Percentiles rank a stretch among this genome's conserved stretches.
Conservation (phyloP, 2,888 invertebrate genomes). For the Tyria jacobaeae region DNA sequence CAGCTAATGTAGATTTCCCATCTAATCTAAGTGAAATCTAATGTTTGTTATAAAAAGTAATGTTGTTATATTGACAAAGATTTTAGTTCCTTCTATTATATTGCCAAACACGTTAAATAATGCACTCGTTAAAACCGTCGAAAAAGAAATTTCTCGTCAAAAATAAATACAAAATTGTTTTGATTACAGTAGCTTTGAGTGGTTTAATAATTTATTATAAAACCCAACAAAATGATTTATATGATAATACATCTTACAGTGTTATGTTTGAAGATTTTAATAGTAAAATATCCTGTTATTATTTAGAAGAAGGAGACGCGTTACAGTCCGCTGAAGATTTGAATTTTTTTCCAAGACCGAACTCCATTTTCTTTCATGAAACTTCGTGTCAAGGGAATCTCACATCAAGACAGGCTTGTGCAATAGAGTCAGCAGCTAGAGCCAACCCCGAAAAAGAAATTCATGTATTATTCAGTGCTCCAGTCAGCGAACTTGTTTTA, state of each 20-base stretch:
- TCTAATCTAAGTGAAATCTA: conserved; percentile 1
- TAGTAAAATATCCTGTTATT: conserved; percentile 35
- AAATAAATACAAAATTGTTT: conserved; percentile 19
- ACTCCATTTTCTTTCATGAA: conserved; percentile 89
- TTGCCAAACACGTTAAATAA: background rate
- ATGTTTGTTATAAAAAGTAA: background rate
- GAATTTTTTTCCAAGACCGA: conserved; percentile 56
- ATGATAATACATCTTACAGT: background rate
- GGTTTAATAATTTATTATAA: conserved; percentile 24
- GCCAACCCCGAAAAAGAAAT: conserved; percentile 86
- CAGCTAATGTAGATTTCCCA: background rate
- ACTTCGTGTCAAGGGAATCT: conserved; percentile 87
- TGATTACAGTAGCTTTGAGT: conserved; percentile 22
- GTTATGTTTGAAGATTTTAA: background rate
- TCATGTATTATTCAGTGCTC: conserved; percentile 78
- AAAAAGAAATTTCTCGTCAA: conserved; percentile 12
- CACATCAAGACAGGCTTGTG: conserved; percentile 88
- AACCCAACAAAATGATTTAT: background rate
- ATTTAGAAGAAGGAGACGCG: conserved; percentile 33
- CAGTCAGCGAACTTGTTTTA: conserved; percentile 23
- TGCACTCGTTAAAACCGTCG: conserved; percentile 14
- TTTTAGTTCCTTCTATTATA: background rate
- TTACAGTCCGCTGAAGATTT: conserved; percentile 51
- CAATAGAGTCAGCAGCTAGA: conserved; percentile 89
- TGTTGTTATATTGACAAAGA: background rate